Evolutionary conservation across 1,140 invertebrate genomes (phyloP).

Genomic region (Homalodisca vitripennis): DNA sequence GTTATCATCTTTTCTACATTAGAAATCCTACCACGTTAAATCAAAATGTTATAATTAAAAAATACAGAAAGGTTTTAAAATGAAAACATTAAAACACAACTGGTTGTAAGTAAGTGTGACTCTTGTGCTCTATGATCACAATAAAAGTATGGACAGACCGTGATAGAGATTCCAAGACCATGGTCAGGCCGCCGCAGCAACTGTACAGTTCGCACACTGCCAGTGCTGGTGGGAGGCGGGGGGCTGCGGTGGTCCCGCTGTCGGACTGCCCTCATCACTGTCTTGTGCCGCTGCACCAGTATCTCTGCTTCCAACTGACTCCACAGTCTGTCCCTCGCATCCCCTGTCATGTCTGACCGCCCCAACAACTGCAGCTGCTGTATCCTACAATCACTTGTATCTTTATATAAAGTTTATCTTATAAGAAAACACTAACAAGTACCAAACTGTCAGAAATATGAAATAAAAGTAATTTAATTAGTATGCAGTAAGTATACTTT

Average conservation of each 20-base stretch:
- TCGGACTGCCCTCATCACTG: conserved; percentile 53
- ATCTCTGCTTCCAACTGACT: conserved; percentile 85
- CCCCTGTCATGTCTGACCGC: conserved; percentile 67
- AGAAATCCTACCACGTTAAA: no score
- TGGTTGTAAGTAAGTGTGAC: no score
- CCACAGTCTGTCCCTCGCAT: conserved; percentile 77
- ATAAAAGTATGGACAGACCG: conserved; percentile 54
- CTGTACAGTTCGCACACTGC: conserved; percentile 56
- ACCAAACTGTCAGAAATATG: neutral
- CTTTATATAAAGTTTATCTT: no score
- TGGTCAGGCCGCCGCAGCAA: conserved; percentile 66
- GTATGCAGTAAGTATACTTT: neutral
- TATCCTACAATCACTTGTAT: no score
- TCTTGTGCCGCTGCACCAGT: conserved; percentile 80
- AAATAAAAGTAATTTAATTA: neutral
- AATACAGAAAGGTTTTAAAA: no score
- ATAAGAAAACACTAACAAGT: no score
- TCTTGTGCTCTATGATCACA: no score
- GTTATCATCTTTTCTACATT: no score
- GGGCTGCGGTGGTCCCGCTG: conserved; percentile 33
- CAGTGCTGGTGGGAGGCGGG: conserved; percentile 33
- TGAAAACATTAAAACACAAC: no score
- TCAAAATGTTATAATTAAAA: no score
- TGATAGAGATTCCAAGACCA: conserved; percentile 79
- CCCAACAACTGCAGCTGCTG: conserved; percentile 82